These are phyloP conservation scores for Butorides virescens DNA, from an alignment of 2,113 vertebrate species.

Conservation along the genomic window DNA sequence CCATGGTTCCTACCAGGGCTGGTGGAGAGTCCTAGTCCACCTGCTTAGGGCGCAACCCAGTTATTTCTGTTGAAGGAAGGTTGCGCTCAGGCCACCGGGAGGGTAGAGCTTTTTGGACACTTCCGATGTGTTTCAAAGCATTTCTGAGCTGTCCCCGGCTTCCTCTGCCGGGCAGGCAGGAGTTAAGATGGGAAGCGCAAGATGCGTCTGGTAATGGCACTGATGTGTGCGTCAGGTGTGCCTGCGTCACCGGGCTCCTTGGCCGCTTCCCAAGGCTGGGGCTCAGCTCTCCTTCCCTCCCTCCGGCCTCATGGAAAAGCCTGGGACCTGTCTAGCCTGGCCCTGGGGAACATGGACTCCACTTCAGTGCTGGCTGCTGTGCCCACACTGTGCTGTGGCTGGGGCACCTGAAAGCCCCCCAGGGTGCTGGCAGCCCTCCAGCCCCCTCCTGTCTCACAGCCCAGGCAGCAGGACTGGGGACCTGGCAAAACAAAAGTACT, in stretches of 20 bases:
- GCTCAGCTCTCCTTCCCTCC: background rate
- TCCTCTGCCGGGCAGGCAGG: background rate
- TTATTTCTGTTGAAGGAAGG: background rate
- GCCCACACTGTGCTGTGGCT: rapidly evolving
- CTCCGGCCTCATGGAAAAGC: background rate
- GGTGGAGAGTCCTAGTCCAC: background rate
- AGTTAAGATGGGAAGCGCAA: conserved; percentile 9
- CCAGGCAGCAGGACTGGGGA: background rate
- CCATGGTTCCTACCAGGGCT: background rate
- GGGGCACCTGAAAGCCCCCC: background rate
- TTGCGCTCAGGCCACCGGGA: background rate
- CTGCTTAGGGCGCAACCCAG: rapidly evolving
- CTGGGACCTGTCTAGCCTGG: background rate
- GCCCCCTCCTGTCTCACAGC: background rate
- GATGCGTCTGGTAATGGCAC: background rate
- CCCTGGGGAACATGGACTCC: rapidly evolving
- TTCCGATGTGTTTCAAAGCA: rapidly evolving
- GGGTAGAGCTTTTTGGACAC: background rate
- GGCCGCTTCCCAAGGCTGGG: background rate
- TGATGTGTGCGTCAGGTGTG: conserved; percentile 18
- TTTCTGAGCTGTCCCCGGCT: background rate
- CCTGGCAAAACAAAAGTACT: rapidly evolving
- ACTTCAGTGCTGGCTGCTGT: background rate
- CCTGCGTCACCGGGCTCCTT: background rate
- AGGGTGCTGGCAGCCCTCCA: background rate